Base-by-base conservation (phyloP, 2,797 vertebrate species). In the Chlorospingus flavigularis region DNA sequence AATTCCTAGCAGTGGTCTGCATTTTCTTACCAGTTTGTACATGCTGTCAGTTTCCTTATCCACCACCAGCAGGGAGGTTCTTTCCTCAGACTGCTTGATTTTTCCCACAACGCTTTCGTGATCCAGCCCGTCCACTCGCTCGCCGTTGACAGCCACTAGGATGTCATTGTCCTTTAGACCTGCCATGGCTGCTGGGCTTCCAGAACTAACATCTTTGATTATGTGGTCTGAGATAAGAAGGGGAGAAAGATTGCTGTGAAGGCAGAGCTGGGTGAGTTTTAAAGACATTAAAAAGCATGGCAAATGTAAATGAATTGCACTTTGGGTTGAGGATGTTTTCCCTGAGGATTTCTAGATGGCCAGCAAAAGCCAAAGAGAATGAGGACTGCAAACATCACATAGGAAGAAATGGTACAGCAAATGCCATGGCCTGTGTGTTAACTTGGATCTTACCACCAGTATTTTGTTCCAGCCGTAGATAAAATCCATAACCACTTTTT, bases 401-500 rank as follows among this genome's bases (percentile, higher is more conserved):
- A 24, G 47, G 50, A 85, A 9, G 54, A 62, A 66, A 19, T 10
- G 35, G 9, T 33, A 21, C 24, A 35, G 40, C 1, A 1, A 9
- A 30, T 47, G 7, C 25, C 21, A 2, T 7, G 18, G 24, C 8
- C 30, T 57, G 35, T 31, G 13, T 77, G 74, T 65, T 77, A 37
- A 33, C 25, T 85, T 60, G 14, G 21, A 60, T 74, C 96, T 97
- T 95, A 98, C 98, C 98, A 91, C 94, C 95, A 17, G 85, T 84
- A 4, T 78, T 97, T 33, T 97, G 91, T 80, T 98, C 94, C 48
- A 96, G 96, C 70, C 28, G 98, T 70, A 99, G 98, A n/a, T 98
- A 97, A 95, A 99, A 99, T 14, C 99, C 99, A 4, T 99, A 99
- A 84, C 99, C 99, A 0, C 97, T 88, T 7, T 97, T 53, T 31